phyloP scores from a whole-genome alignment of 2,113 vertebrate species.

The Tupaia tana region DNA sequence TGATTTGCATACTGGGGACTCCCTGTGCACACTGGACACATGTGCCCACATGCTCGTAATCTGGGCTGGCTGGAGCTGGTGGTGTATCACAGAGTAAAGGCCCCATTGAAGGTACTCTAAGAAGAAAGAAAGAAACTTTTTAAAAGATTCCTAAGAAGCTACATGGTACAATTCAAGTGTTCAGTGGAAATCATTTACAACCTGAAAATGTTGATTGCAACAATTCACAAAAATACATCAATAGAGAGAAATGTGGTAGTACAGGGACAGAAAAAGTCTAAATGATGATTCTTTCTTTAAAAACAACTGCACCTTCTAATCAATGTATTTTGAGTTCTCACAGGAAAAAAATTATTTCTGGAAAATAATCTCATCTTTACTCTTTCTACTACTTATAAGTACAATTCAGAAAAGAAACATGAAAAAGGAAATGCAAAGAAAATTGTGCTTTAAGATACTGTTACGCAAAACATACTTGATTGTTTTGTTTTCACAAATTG shows the following conservation, averaged over 20 bases:
- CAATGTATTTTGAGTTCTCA: slow-evolving; percentile 64
- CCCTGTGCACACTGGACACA: too few species aligned
- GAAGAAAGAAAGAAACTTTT: too few species aligned
- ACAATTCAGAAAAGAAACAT: slow-evolving; percentile 44
- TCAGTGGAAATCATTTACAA: slow-evolving; percentile 23
- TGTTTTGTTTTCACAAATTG: not conserved
- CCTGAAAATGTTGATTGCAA: not conserved
- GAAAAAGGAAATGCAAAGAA: slow-evolving; percentile 1
- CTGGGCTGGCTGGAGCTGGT: too few species aligned
- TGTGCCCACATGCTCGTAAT: too few species aligned
- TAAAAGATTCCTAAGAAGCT: not conserved
- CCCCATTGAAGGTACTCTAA: too few species aligned
- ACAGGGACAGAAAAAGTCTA: slow-evolving; percentile 9
- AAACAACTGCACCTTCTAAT: slow-evolving; percentile 38
- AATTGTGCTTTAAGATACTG: slow-evolving; percentile 14
- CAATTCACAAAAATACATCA: not conserved
- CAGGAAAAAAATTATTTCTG: slow-evolving; percentile 51
- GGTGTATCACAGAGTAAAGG: too few species aligned
- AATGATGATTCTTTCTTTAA: slow-evolving; percentile 34
- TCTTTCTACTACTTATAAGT: slow-evolving; percentile 40
- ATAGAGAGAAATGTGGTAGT: not conserved
- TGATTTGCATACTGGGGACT: too few species aligned
- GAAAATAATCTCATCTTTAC: slow-evolving; percentile 39
- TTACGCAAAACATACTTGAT: not conserved
- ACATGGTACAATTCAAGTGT: not conserved